Evolutionary conservation across 2,113 vertebrate genomes (phyloP).

Genomic region (Typhlomys cinereus): DNA sequence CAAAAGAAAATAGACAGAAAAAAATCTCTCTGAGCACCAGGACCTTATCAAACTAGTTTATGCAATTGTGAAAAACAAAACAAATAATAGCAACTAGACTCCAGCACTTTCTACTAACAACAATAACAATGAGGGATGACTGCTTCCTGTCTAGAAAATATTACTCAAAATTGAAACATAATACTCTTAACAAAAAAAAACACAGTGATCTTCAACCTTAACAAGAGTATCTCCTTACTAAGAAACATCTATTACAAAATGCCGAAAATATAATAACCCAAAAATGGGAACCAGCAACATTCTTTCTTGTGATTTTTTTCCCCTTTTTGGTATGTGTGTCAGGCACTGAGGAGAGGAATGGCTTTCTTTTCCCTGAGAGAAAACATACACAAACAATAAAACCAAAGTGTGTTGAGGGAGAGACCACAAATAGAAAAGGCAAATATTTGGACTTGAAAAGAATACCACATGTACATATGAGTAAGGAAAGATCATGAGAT

Average conservation of each 20-base stretch:
- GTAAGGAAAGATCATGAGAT: constrained; percentile 12
- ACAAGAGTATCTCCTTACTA: constrained; percentile 35
- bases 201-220: constrained; percentile 35
- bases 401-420: constrained; percentile 36
- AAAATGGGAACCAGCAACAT: constrained; percentile 40
- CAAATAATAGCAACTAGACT: too few relatives aligned
- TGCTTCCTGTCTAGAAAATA: constrained; percentile 52
- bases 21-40: background rate
- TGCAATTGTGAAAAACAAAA: constrained; percentile 34
- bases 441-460: constrained; percentile 44
- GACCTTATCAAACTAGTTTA: background rate
- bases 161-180: constrained; percentile 30
- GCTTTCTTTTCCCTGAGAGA: background rate
- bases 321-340: constrained; percentile 55
- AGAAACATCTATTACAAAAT: constrained; percentile 33
- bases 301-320: constrained; percentile 53
- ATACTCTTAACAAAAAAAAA: constrained; percentile 31
- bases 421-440: constrained; percentile 54
- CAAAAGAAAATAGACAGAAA: background rate
- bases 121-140: constrained; percentile 31
- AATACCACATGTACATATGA: constrained; percentile 15
- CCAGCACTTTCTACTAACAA: constrained; percentile 30
- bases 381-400: constrained; percentile 56
- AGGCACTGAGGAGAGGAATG: constrained; percentile 12
- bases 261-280: constrained; percentile 13